Evolutionary conservation across 2,797 vertebrate genomes (phyloP).

Genomic region (Ctenopoma kingsleyae): DNA sequence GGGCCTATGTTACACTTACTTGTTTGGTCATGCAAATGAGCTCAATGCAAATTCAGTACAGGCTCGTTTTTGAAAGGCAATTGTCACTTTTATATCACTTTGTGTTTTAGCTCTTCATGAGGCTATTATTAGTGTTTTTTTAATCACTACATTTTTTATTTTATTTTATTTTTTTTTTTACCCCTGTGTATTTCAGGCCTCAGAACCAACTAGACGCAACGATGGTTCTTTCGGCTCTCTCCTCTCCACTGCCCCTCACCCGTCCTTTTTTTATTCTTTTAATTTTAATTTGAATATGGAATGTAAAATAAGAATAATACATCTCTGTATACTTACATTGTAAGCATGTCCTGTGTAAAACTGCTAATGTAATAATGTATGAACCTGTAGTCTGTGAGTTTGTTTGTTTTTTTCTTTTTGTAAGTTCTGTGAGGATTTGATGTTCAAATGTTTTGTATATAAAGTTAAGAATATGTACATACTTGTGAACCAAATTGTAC

Average conservation of each 20-base stretch:
- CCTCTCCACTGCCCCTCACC: slow-evolving; percentile 80
- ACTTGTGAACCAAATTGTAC: slow-evolving; percentile 99
- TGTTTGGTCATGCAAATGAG: slow-evolving; percentile 79
- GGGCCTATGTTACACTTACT: slow-evolving; percentile 74
- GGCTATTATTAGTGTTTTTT: slow-evolving; percentile 62
- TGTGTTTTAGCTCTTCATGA: slow-evolving; percentile 66
- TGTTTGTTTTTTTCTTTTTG: slow-evolving; percentile 79
- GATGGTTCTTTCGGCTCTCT: slow-evolving; percentile 87
- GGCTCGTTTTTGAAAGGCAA: slow-evolving; percentile 70
- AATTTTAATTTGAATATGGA: slow-evolving; percentile 88
- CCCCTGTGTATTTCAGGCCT: slow-evolving; percentile 88
- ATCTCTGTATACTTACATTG: slow-evolving; percentile 94
- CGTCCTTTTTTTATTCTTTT: slow-evolving; percentile 60
- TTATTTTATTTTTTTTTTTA: slow-evolving; percentile 16
- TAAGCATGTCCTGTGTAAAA: slow-evolving; percentile 98
- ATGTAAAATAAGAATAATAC: slow-evolving; percentile 91
- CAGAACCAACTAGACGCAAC: slow-evolving; percentile 91
- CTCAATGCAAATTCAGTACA: slow-evolving; percentile 72
- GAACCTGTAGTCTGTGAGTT: slow-evolving; percentile 91
- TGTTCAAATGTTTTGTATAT: slow-evolving; percentile 95
- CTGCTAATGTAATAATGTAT: slow-evolving; percentile 92
- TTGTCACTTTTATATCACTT: slow-evolving; percentile 77
- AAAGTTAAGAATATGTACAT: slow-evolving; percentile 98
- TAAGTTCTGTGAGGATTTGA: slow-evolving; percentile 92
- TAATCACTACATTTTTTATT: slow-evolving; percentile 37